Evolutionary conservation across 23 tunicate species (phyloP).

Genomic region (Halocynthia roretzi): DNA sequence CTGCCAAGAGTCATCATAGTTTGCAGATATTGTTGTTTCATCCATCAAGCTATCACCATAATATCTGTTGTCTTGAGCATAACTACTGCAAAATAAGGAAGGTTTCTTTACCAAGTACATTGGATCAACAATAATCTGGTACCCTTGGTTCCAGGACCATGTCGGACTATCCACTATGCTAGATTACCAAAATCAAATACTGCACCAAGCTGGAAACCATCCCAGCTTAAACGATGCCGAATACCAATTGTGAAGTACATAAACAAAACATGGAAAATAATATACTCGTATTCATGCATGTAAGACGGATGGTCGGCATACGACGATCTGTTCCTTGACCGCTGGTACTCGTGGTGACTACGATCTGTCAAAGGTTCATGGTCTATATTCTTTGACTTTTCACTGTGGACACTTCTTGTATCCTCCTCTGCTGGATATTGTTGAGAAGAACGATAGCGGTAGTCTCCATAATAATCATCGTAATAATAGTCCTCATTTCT

Average conservation of each 20-base stretch:
- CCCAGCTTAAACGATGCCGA: neutral
- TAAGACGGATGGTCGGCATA: too few relatives aligned
- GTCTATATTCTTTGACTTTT: neutral
- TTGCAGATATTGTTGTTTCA: conserved; percentile 14
- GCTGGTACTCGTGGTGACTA: too few relatives aligned
- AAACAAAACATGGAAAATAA: too few relatives aligned
- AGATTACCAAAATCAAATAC: neutral
- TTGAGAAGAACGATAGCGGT: neutral
- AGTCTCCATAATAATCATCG: neutral
- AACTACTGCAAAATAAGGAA: neutral
- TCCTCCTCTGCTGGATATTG: conserved; percentile 7
- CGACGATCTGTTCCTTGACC: too few relatives aligned
- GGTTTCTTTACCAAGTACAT: neutral
- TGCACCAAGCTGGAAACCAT: neutral
- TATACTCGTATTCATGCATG: too few relatives aligned
- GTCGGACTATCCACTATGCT: too few relatives aligned
- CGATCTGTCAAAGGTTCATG: conserved; percentile 4
- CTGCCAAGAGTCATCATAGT: conserved; percentile 16
- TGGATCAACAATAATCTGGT: too few relatives aligned
- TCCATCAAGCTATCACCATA: conserved; percentile 20
- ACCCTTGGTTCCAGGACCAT: too few relatives aligned
- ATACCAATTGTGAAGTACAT: too few relatives aligned
- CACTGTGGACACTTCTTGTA: conserved; percentile 9
- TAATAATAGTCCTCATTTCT: conserved; percentile 4
- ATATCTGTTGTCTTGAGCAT: neutral